Conservation (phyloP, 1,140 invertebrate species). For the Scaptodrosophila lebanonensis region DNA sequence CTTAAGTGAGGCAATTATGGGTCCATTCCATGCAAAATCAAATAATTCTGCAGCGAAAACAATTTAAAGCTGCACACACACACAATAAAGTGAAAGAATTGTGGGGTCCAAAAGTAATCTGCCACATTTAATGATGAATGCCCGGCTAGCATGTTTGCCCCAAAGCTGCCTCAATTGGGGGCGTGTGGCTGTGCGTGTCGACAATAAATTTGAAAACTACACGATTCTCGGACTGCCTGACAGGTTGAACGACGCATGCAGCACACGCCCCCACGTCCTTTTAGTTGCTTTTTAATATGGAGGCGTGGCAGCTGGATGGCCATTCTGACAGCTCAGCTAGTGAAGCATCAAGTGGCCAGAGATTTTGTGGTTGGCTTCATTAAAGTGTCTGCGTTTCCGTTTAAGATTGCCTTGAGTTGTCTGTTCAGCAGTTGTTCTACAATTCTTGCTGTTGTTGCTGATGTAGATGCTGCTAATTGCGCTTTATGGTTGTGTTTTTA, state of each 20-base stretch:
- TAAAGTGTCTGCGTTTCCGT: slow-evolving; percentile 42
- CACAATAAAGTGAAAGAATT: slow-evolving; percentile 41
- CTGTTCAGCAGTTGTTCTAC: too few relatives aligned
- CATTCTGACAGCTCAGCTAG: slow-evolving; percentile 62
- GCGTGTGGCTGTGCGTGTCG: slow-evolving; percentile 60
- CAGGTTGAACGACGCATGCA: slow-evolving; percentile 55
- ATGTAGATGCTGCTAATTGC: slow-evolving; percentile 20
- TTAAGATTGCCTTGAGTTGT: slow-evolving; percentile 43
- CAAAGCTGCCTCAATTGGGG: slow-evolving; percentile 23
- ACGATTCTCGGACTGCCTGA: slow-evolving; percentile 43
- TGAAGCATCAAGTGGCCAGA: slow-evolving; percentile 11
- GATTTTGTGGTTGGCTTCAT: slow-evolving; percentile 47
- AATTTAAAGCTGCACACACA: too few relatives aligned
- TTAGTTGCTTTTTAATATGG: slow-evolving; percentile 67
- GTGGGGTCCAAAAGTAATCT: slow-evolving; percentile 44
- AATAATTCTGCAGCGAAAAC: slow-evolving; percentile 34
- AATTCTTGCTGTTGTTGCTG: slow-evolving; percentile 25
- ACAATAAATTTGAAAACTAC: slow-evolving; percentile 70
- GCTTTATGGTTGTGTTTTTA: too few relatives aligned
- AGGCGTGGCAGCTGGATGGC: slow-evolving; percentile 55
- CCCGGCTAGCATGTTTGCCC: slow-evolving; percentile 46
- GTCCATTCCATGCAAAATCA: slow-evolving; percentile 9
- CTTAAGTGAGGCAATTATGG: slow-evolving; percentile 53
- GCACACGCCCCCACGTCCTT: slow-evolving; percentile 59
- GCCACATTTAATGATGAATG: slow-evolving; percentile 50